These are phyloP conservation scores for Megalopta genalis DNA, from an alignment of 1,140 invertebrate species.

Conservation along the genomic window DNA sequence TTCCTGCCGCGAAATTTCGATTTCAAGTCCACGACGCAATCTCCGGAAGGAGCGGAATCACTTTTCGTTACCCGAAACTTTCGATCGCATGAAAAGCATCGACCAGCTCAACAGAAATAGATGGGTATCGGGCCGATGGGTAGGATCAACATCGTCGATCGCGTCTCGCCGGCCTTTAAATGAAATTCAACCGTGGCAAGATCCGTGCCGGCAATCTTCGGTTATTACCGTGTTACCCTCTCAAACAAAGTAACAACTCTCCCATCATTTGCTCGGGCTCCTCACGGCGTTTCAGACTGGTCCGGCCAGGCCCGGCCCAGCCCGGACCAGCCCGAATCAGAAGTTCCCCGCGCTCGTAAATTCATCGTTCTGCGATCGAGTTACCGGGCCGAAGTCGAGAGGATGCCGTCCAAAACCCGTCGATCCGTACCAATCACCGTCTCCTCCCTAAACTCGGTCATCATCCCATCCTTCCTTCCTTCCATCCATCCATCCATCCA, in stretches of 20 bases:
- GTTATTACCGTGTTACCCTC: slow-evolving; percentile 28
- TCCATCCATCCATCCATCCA: background rate
- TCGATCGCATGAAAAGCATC: background rate
- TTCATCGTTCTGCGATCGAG: slow-evolving; percentile 32
- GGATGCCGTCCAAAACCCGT: slow-evolving; percentile 16
- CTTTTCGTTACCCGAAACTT: background rate
- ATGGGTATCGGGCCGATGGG: background rate
- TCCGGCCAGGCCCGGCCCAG: background rate
- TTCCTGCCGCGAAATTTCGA: slow-evolving; percentile 27
- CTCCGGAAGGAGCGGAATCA: background rate
- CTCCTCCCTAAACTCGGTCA: background rate
- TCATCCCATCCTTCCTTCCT: slow-evolving; percentile 22
- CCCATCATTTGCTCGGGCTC: no score
- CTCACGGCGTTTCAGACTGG: background rate
- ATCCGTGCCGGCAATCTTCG: background rate
- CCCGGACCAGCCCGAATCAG: background rate
- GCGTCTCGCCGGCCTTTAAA: background rate
- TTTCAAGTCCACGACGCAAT: background rate
- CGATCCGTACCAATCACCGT: slow-evolving; percentile 28
- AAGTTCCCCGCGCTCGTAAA: slow-evolving; percentile 24
- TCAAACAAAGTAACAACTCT: slow-evolving; percentile 14
- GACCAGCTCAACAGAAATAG: background rate
- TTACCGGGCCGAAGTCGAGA: background rate
- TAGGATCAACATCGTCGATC: background rate
- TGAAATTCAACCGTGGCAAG: slow-evolving; percentile 8